Conservation (phyloP, 2,888 invertebrate genomes). For the Lithosia quadra region DNA sequence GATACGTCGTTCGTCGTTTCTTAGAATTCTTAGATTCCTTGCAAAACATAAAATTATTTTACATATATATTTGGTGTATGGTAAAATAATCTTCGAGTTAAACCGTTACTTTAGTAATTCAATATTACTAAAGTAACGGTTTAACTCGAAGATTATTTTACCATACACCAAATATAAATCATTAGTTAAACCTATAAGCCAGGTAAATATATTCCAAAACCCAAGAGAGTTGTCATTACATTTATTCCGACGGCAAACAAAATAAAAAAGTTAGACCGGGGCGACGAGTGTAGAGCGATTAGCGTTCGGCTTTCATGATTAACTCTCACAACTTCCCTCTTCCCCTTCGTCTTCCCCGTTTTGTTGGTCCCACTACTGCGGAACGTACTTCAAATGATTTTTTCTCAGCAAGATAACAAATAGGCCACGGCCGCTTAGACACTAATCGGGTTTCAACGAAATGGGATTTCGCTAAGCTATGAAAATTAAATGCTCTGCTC, state of each 20-base stretch:
- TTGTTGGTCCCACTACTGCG: slow-evolving; percentile 53
- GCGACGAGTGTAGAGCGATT: slow-evolving; percentile 63
- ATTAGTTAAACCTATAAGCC: slow-evolving; percentile 41
- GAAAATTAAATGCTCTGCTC: slow-evolving; percentile 73
- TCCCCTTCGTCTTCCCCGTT: slow-evolving; percentile 52
- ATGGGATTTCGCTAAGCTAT: slow-evolving; percentile 75
- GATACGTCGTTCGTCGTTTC: slow-evolving; percentile 20
- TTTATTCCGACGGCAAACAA: slow-evolving; percentile 58
- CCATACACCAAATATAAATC: slow-evolving; percentile 20
- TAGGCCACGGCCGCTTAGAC: slow-evolving; percentile 73
- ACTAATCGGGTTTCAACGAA: slow-evolving; percentile 73
- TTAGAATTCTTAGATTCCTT: slow-evolving; percentile 23
- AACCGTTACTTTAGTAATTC: too few relatives aligned
- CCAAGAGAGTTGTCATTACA: slow-evolving; percentile 53
- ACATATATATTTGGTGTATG: slow-evolving; percentile 15
- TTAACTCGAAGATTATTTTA: slow-evolving; percentile 25
- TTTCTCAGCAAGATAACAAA: slow-evolving; percentile 72
- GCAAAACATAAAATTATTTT: slow-evolving; percentile 30
- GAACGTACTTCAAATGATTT: slow-evolving; percentile 54
- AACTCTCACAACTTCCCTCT: slow-evolving; percentile 64
- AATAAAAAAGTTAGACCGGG: slow-evolving; percentile 61
- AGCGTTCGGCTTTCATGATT: slow-evolving; percentile 73
- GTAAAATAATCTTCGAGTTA: slow-evolving; percentile 25
- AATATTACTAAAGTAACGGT: too few relatives aligned
- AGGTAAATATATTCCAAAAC: slow-evolving; percentile 55